These are phyloP conservation scores for Phalanger gymnotis DNA, from an alignment of 2,797 vertebrate species.

Conservation along the genomic window DNA sequence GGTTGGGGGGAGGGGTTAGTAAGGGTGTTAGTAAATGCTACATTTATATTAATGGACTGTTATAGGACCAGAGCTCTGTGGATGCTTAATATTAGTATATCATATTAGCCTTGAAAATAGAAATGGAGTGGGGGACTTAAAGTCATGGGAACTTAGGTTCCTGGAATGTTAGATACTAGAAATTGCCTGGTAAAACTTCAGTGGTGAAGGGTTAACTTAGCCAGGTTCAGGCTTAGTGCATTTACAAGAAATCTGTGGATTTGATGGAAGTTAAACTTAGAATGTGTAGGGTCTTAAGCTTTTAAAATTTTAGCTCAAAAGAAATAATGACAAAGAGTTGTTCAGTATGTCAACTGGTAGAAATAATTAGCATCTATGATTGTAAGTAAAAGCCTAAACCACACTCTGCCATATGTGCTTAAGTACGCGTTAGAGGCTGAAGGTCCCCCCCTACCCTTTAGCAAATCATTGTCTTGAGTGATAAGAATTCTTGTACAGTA, in stretches of 20 bases:
- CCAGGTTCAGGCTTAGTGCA: background rate
- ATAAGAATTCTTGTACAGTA: background rate
- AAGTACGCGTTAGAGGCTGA: background rate
- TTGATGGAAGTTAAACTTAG: background rate
- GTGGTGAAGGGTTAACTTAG: background rate
- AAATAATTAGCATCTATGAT: background rate
- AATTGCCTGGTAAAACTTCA: background rate
- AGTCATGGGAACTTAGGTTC: background rate
- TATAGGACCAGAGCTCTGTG: background rate
- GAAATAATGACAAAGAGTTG: background rate
- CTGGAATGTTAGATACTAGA: background rate
- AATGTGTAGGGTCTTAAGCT: background rate
- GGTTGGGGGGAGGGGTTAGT: background rate
- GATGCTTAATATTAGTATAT: background rate
- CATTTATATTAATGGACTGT: background rate
- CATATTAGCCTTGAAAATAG: background rate
- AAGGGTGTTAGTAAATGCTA: constrained; percentile 18
- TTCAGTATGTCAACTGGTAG: background rate
- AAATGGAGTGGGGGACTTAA: background rate
- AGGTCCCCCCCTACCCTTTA: background rate
- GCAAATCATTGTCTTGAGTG: background rate
- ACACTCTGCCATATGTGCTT: background rate
- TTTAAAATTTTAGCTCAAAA: background rate
- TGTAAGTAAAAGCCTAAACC: background rate
- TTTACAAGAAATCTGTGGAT: constrained; percentile 39